Evolutionary conservation across 2,888 invertebrate genomes (phyloP), one percentile per base, ranked within the genome.

Genomic region (Sylvicola cinctus): DNA sequence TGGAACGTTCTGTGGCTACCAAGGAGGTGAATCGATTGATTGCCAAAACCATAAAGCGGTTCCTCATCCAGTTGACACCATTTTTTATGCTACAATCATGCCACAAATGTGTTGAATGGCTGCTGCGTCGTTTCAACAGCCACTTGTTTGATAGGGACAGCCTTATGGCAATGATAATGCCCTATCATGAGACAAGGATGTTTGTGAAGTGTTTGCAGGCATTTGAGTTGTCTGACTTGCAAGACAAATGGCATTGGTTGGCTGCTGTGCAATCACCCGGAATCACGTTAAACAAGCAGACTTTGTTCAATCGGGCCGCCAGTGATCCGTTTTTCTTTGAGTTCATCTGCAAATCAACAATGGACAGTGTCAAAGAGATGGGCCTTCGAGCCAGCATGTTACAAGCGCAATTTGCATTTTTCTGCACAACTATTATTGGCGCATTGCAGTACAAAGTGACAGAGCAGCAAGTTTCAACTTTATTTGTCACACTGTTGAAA

Each of bases 51-150:
- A 76, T 98, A 15, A 67, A 70, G 35, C 73, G 72, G 41, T 93
- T 95, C 55, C 58, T 96, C 1, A 55, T 77, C 3, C 63, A 74
- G 26, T 45, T 93, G 4, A 83, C 90, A 2, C 96, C 96, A 0
- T 93, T 90, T 52, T 75, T 96, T 43, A 63, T 87, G 33, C 59
- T 90, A 1, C 79, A 78, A 45, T 70, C 87, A 0, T 54, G 68
- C 0, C 87, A 91, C 43, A 85, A 91, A 61, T 78, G 88, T 2
- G 54, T 98, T 31, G 98, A 98, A 62, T 98, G 95, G 95, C 65
- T 98, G 3, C 72, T 96, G 31, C 71, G 84, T 47, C 70, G 91
- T 43, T 93, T 78, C 51, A 73, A 77, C 42, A 77, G 96, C 39
- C 81, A 96, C 46, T 67, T 79, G 35, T 95, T 79, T 55, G 95